These are phyloP conservation scores for Agrypnus murinus DNA, from an alignment of 2,888 invertebrate genomes.

Conservation along the genomic window DNA sequence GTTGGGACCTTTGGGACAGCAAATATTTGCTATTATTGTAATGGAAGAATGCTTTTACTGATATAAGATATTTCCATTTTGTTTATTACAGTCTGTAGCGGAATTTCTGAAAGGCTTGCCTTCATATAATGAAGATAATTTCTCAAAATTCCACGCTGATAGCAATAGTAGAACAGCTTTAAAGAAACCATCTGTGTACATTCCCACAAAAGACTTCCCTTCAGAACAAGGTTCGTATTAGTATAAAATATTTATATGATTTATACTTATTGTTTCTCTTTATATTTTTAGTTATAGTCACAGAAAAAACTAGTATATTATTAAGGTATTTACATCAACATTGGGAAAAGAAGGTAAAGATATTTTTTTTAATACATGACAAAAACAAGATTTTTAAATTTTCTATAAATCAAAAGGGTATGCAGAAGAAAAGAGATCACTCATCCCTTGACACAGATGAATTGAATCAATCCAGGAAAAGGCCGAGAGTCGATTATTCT, in stretches of 20 bases:
- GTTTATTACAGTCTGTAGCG: slow-evolving; percentile 82
- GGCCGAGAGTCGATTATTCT: slow-evolving; percentile 63
- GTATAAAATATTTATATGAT: neutral
- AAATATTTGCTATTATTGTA: too few relatives aligned
- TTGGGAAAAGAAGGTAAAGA: slow-evolving; percentile 91
- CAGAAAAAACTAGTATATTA: slow-evolving; percentile 95
- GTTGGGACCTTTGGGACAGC: too few relatives aligned
- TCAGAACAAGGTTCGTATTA: slow-evolving; percentile 87
- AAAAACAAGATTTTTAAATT: too few relatives aligned
- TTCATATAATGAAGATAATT: slow-evolving; percentile 92
- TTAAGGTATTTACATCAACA: slow-evolving; percentile 95
- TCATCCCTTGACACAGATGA: slow-evolving; percentile 64
- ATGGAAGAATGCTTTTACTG: too few relatives aligned
- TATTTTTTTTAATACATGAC: neutral
- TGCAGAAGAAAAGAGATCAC: slow-evolving; percentile 67
- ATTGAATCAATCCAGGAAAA: slow-evolving; percentile 64
- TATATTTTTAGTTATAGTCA: slow-evolving; percentile 88
- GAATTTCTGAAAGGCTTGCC: slow-evolving; percentile 95
- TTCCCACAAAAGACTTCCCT: slow-evolving; percentile 94
- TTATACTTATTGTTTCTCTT: neutral
- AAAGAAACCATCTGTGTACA: slow-evolving; percentile 92
- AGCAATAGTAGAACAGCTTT: slow-evolving; percentile 86
- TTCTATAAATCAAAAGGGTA: slow-evolving; percentile 57
- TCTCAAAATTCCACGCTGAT: slow-evolving; percentile 92
- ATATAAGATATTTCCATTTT: too few relatives aligned